Conservation (phyloP, 1,140 invertebrate species). For the Panulirus ornatus region DNA sequence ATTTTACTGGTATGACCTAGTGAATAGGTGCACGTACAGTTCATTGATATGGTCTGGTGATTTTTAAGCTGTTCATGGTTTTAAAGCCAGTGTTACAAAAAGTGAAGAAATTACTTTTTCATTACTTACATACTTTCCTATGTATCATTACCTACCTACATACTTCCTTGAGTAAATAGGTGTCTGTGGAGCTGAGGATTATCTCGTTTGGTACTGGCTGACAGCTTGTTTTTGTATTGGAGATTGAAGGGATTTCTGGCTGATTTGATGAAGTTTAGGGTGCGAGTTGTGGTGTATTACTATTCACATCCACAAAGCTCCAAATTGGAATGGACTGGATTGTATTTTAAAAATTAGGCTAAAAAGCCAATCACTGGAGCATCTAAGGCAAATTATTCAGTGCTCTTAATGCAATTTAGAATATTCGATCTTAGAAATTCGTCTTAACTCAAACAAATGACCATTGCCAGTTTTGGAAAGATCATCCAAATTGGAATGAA, state of each 20-base stretch:
- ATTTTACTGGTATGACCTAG: too few species aligned
- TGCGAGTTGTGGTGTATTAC: background rate
- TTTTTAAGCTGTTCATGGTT: background rate
- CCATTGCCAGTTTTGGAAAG: background rate
- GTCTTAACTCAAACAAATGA: too few species aligned
- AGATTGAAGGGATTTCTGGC: background rate
- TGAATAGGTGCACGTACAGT: too few species aligned
- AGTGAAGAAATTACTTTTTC: background rate
- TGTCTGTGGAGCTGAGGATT: background rate
- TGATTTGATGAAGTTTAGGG: background rate
- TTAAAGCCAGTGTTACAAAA: background rate
- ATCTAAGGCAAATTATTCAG: background rate
- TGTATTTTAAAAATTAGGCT: conserved; percentile 1
- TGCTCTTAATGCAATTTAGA: too few species aligned
- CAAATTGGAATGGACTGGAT: background rate
- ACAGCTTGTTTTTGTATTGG: background rate
- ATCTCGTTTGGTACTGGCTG: background rate
- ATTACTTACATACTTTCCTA: background rate
- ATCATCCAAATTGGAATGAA: background rate
- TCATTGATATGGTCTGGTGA: background rate
- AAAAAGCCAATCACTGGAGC: background rate
- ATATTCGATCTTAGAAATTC: background rate
- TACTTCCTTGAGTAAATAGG: background rate
- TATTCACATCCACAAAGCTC: background rate
- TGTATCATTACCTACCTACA: background rate